phyloP scores from a whole-genome alignment of 2,797 vertebrate species.

The Microchirus variegatus region DNA sequence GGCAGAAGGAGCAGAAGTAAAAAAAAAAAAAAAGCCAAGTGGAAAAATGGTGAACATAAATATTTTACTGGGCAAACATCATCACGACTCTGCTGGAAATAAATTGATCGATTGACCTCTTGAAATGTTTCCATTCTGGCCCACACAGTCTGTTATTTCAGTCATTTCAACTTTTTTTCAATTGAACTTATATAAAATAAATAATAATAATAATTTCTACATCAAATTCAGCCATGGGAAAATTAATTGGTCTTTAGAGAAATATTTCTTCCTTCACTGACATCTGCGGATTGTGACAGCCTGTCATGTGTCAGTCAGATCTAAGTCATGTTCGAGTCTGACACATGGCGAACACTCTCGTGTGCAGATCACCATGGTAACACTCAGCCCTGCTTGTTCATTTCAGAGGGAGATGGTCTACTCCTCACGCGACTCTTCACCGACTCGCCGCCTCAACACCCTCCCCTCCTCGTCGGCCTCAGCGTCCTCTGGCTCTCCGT shows the following conservation, averaged over 20 bases:
- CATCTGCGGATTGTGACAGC: constrained; percentile 12
- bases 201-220: not conserved
- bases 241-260: constrained; percentile 21
- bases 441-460: constrained; percentile 94
- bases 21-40: not conserved
- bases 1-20: not conserved
- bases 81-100: not conserved
- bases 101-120: not conserved
- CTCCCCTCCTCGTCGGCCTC: constrained; percentile 88
- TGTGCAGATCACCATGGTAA: constrained; percentile 59
- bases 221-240: not conserved
- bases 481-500: constrained; percentile 88
- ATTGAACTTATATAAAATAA: not conserved
- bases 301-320: constrained; percentile 16
- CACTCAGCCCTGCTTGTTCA: constrained; percentile 27
- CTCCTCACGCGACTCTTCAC: constrained; percentile 95
- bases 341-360: constrained; percentile 20
- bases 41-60: not conserved
- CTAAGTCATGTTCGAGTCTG: constrained; percentile 18
- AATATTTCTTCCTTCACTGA: constrained; percentile 13
- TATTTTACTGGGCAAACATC: not conserved
- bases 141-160: not conserved
- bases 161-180: too few species aligned
- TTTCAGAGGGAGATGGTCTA: constrained; percentile 97
- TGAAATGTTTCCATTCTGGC: not conserved